Evolutionary conservation across 2,797 vertebrate species (phyloP).

Genomic region (Eurystomus glaucurus): DNA sequence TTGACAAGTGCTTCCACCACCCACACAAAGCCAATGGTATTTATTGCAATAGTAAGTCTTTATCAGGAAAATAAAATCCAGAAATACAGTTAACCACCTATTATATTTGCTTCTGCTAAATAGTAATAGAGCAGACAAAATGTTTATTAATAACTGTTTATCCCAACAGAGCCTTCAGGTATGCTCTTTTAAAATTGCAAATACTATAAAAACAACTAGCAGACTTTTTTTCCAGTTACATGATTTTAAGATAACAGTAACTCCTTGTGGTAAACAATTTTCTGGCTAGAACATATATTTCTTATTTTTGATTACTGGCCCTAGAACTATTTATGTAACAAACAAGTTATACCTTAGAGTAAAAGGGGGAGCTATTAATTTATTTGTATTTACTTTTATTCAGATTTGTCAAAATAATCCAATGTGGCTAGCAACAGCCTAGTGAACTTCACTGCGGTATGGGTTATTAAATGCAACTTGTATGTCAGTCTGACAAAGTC

Average conservation of each 20-base stretch:
- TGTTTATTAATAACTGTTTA: neutral
- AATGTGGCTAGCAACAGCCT: neutral
- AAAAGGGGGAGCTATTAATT: neutral
- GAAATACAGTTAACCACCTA: neutral
- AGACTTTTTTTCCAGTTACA: neutral
- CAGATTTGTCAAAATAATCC: neutral
- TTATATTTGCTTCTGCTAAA: neutral
- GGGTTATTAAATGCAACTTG: neutral
- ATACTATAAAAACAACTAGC: neutral
- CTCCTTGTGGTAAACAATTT: neutral
- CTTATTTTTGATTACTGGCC: neutral
- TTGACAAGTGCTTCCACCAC: fast-evolving
- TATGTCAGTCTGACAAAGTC: neutral
- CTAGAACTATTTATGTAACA: neutral
- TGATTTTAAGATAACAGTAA: neutral
- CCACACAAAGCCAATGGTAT: neutral
- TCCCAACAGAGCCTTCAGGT: neutral
- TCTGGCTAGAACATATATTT: neutral
- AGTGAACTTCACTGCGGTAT: neutral
- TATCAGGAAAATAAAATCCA: neutral
- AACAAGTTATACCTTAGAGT: neutral
- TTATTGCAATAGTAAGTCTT: neutral
- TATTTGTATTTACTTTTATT: neutral
- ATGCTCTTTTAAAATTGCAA: neutral
- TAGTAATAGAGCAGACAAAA: neutral